A percentile compares a stretch with the other conserved stretches of the same genome.
phyloP scores from a whole-genome alignment of 2,113 vertebrate species.

The Gymnocephalus cernua region DNA sequence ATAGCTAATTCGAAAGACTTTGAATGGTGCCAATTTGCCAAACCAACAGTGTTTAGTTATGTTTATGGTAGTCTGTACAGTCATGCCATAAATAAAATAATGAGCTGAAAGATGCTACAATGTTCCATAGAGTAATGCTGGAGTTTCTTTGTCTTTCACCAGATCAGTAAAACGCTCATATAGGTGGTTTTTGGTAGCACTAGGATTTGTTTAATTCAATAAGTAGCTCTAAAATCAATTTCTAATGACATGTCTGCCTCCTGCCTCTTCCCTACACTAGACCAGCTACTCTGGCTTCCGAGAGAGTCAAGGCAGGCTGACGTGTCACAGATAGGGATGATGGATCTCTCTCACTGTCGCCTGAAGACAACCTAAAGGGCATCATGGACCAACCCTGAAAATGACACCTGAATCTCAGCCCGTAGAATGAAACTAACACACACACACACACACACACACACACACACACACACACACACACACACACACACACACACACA shows the following conservation, averaged over 20 bases:
- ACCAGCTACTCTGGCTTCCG: slow-evolving; percentile 22
- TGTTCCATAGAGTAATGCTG: background rate
- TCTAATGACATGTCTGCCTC: background rate
- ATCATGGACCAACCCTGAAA: slow-evolving; percentile 21
- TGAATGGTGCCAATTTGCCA: background rate
- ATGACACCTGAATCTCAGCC: slow-evolving; percentile 41
- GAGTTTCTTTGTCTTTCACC: background rate
- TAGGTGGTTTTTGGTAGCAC: background rate
- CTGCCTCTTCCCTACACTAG: background rate
- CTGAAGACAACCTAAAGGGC: slow-evolving; percentile 52
- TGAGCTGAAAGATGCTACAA: background rate
- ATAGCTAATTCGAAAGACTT: background rate
- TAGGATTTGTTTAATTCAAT: background rate
- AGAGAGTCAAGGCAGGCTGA: slow-evolving; percentile 7
- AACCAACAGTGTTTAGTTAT: background rate
- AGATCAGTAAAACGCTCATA: background rate
- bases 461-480: too few species aligned
- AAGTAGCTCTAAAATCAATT: background rate
- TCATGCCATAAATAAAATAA: background rate
- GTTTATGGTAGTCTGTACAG: background rate
- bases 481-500: too few species aligned
- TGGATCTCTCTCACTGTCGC: slow-evolving; percentile 43
- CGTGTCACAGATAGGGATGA: slow-evolving; percentile 50
- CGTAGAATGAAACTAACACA: too few species aligned
- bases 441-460: too few species aligned